Percentiles rank a stretch among this genome's conserved stretches.
Conservation (phyloP, 2,888 invertebrate species). For the Branchipolynoe longqiensis region DNA sequence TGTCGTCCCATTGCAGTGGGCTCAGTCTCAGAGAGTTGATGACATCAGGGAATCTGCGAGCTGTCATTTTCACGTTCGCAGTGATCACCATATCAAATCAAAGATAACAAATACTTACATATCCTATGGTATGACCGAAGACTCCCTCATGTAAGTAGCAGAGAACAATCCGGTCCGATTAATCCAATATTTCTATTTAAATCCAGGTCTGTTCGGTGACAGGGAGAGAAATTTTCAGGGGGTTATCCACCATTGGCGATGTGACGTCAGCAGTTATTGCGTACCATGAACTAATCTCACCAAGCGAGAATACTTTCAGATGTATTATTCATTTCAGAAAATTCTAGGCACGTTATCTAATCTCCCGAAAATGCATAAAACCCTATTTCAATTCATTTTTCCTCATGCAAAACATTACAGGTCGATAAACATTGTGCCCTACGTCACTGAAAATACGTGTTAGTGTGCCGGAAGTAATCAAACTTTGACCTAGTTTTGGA, state of each 20-base stretch:
- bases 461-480: conserved; percentile 23
- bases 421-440: neutral
- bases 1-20: conserved; percentile 44
- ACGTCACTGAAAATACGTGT: conserved; percentile 17
- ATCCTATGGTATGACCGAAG: neutral
- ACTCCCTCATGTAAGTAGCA: conserved; percentile 6
- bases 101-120: neutral
- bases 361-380: neutral
- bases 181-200: conserved; percentile 45
- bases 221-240: conserved; percentile 33
- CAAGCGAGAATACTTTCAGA: conserved; percentile 48
- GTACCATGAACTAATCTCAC: conserved; percentile 36
- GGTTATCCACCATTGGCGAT: conserved; percentile 54
- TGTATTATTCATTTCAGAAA: no score
- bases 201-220: conserved; percentile 38
- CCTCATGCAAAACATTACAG: neutral
- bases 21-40: no score
- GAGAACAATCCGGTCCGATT: conserved; percentile 39
- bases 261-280: conserved; percentile 45
- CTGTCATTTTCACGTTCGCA: conserved; percentile 39
- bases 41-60: conserved; percentile 16
- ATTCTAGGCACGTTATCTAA: no score
- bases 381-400: neutral
- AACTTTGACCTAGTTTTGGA: conserved; percentile 31
- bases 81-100: neutral